Percentiles rank a stretch among this genome's conserved stretches.
These are phyloP conservation scores for Taenaris catops DNA, from an alignment of 2,888 invertebrate species.

Conservation along the genomic window DNA sequence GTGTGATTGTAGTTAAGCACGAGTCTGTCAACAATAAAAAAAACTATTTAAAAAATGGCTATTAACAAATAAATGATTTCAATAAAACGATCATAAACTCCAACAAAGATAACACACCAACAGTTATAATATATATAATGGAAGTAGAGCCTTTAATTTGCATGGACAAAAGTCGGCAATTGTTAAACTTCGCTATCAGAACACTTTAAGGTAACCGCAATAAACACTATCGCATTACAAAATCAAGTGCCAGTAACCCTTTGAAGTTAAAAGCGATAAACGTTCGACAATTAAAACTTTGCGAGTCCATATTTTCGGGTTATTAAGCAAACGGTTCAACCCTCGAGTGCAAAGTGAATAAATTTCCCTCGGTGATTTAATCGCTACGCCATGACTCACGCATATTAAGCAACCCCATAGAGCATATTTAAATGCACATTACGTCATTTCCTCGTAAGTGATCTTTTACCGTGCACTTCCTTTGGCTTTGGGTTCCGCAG, in stretches of 20 bases:
- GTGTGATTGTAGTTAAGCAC: no score
- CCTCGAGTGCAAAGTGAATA: constrained; percentile 21
- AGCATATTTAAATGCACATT: constrained; percentile 62
- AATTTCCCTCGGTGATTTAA: constrained; percentile 43
- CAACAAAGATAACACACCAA: no score
- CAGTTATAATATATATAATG: no score
- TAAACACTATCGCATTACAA: constrained; percentile 27
- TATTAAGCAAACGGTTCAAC: constrained; percentile 48
- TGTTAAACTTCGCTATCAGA: constrained; percentile 12
- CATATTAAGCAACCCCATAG: constrained; percentile 38
- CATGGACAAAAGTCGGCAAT: constrained; percentile 2
- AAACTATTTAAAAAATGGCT: no score
- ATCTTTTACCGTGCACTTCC: constrained; percentile 30
- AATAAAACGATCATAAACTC: no score
- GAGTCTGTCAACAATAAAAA: no score
- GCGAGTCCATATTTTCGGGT: constrained; percentile 48
- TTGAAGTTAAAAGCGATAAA: constrained; percentile 37
- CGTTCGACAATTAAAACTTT: constrained; percentile 54
- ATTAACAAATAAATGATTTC: no score
- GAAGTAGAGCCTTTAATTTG: no score
- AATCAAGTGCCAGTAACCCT: constrained; percentile 32
- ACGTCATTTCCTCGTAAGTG: constrained; percentile 51
- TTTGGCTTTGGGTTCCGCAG: constrained; percentile 17
- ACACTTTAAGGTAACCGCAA: constrained; percentile 10
- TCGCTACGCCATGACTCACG: constrained; percentile 43